phyloP scores from a whole-genome alignment of 1,140 invertebrate species.

The Saccostrea cuccullata region DNA sequence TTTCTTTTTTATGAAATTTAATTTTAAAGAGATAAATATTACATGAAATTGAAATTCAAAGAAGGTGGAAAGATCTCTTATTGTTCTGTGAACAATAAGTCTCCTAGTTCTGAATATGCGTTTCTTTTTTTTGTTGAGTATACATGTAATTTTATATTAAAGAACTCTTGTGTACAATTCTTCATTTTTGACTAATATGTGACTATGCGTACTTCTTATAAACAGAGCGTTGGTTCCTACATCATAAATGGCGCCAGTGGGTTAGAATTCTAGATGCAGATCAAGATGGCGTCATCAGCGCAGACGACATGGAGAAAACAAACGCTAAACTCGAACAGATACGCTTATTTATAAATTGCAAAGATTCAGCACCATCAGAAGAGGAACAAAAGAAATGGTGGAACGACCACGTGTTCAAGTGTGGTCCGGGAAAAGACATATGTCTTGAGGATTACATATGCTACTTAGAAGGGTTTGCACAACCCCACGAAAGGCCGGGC shows the following conservation, averaged over 20 bases:
- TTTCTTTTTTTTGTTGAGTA: too few relatives aligned
- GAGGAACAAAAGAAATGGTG: slow-evolving; percentile 34
- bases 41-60: too few relatives aligned
- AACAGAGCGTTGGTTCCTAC: neutral
- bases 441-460: neutral
- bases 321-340: slow-evolving; percentile 26
- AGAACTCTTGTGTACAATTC: neutral
- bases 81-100: too few relatives aligned
- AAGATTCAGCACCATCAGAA: neutral
- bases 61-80: too few relatives aligned
- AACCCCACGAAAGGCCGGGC: neutral
- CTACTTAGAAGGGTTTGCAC: neutral
- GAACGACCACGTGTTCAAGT: slow-evolving; percentile 17
- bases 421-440: slow-evolving; percentile 8
- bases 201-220: neutral
- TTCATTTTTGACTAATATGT: too few relatives aligned
- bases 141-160: neutral
- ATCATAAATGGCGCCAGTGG: slow-evolving; percentile 5
- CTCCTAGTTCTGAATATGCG: too few relatives aligned
- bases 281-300: slow-evolving; percentile 38
- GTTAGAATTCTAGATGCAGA: slow-evolving; percentile 30
- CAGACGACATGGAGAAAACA: slow-evolving; percentile 29
- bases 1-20: too few relatives aligned
- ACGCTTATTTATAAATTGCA: neutral
- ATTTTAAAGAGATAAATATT: too few relatives aligned